Base-by-base conservation (phyloP, 2,888 invertebrate species). In the Drosophila parthenogenetica region DNA sequence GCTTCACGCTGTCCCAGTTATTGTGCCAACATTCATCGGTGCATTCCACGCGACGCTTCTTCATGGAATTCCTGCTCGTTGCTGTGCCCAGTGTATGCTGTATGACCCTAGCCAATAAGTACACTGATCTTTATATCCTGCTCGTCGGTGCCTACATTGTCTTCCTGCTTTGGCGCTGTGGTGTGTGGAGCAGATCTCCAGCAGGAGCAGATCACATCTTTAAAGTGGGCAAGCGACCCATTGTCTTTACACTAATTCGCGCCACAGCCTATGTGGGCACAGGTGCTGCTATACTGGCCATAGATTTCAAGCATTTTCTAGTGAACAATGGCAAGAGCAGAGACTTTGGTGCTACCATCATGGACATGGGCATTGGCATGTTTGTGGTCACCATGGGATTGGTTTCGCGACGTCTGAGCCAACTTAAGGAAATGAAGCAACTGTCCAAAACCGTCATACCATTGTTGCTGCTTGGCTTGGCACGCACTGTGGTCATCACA, bases 321-420 rank as follows among this genome's bases (percentile, higher is more conserved):
- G 93, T 96, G 49, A 93, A 95, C 79, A 96, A 97, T 91, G 96
- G 96, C 0, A 99, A 99, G 93, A 97, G 98, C 0, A 96, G 97
- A 89, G 94, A 92, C 0, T 97, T 94, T 93, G 98, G 99, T 0
- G 96, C 95, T 83, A 95, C 97, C 90, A 91, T 98, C 25, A 99
- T 99, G 99, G 99, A 99, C 90, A 94, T 96, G 10, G 99, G 99
- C 10, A 98, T 99, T 3, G 98, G 98, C 0, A 92, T 97, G 16
- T 99, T 96, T 93, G 94, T 98, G 7, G 93, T 96, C 37, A 94
- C 96, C 19, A 97, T 97, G 93, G 98, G 96, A 0, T 92, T 96
- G 42, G 96, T 96, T 0, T 94, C 96, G 16, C 93, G 93, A 1
- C 94, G 95, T 89, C 59, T 77, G 0, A 73, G 66, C 1, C 45